Evolutionary conservation across 2,113 vertebrate genomes (phyloP).

Genomic region (Arenaria interpres): DNA sequence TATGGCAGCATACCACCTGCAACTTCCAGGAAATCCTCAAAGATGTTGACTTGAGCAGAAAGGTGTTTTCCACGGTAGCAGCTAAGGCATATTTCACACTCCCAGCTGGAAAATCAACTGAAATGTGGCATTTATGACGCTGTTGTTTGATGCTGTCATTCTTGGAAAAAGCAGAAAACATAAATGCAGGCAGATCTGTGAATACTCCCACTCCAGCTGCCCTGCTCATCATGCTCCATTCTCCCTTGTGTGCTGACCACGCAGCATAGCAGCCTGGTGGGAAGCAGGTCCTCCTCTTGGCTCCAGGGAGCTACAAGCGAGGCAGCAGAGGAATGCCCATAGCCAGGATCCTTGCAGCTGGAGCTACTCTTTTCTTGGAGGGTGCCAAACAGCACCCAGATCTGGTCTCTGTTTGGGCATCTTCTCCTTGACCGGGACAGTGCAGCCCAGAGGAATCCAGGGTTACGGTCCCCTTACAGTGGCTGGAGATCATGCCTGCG

Average conservation of each 20-base stretch:
- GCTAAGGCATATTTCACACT: background rate
- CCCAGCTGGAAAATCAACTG: background rate
- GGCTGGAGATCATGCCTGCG: background rate
- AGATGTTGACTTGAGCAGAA: background rate
- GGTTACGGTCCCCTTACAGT: background rate
- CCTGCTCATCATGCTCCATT: background rate
- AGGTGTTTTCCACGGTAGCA: background rate
- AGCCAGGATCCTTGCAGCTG: background rate
- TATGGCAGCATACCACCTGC: background rate
- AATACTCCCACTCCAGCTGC: background rate
- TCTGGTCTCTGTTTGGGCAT: background rate
- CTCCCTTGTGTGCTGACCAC: accelerated
- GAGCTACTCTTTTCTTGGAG: background rate
- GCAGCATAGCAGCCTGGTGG: background rate
- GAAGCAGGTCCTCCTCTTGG: background rate
- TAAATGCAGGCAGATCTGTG: background rate
- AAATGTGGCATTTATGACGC: background rate
- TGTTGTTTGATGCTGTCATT: background rate
- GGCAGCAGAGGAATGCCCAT: background rate
- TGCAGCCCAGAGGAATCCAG: background rate
- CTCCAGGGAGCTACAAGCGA: accelerated
- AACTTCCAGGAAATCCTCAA: background rate
- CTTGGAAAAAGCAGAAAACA: background rate
- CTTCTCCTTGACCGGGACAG: background rate
- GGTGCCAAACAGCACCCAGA: background rate